These are phyloP conservation scores for Metacarcinus magister DNA, from an alignment of 2,888 invertebrate species.

Conservation along the genomic window DNA sequence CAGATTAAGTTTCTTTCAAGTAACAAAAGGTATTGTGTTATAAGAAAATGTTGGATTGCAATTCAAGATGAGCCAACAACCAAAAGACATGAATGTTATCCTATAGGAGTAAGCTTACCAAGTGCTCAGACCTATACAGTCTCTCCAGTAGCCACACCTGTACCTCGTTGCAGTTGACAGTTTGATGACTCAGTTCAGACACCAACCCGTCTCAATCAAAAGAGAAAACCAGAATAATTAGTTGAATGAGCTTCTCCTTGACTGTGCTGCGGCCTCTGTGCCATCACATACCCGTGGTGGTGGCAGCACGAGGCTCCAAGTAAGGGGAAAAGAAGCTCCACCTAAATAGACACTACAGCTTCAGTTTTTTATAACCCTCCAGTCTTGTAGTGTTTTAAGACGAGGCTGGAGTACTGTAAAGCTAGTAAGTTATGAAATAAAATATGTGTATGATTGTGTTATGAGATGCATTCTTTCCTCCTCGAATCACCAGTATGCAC, in stretches of 20 bases:
- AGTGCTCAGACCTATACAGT: conserved; percentile 13
- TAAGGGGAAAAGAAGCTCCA: background rate
- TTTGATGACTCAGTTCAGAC: background rate
- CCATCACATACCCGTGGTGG: background rate
- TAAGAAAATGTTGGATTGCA: background rate
- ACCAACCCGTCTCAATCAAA: conserved; percentile 17
- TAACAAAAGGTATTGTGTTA: background rate
- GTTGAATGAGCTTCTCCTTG: background rate
- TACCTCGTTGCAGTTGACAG: background rate
- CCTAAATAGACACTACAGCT: conserved; percentile 62
- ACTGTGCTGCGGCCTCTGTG: background rate
- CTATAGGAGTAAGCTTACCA: conserved; percentile 44
- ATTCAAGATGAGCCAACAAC: conserved; percentile 11
- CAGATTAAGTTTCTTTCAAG: background rate
- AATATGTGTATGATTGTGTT: conserved; percentile 78
- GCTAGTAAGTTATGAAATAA: conserved; percentile 79
- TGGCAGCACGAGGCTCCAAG: background rate
- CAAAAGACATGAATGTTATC: conserved; percentile 34
- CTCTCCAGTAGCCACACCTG: conserved; percentile 32
- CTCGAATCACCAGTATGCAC: background rate
- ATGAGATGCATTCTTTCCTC: background rate
- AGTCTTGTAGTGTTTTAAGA: conserved; percentile 65
- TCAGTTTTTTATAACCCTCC: conserved; percentile 73
- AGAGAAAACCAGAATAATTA: background rate
- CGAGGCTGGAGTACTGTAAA: conserved; percentile 76